phyloP scores from a whole-genome alignment of 1,140 invertebrate genomes.

The Amphibalanus amphitrite region DNA sequence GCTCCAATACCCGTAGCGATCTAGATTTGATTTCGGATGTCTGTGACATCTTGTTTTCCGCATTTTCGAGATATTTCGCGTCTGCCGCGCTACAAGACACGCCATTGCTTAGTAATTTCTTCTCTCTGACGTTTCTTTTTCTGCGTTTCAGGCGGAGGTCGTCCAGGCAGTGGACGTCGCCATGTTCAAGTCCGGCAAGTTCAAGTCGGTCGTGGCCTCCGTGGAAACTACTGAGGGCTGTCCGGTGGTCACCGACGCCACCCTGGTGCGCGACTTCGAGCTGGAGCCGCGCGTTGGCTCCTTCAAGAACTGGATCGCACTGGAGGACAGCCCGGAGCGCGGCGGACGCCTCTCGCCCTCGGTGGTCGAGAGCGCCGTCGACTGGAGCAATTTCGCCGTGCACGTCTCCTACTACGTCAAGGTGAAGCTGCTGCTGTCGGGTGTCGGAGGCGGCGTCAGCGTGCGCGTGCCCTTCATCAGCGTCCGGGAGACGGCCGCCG shows the following conservation, averaged over 20 bases:
- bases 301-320: conserved; percentile 63
- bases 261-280: conserved; percentile 40
- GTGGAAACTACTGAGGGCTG: conserved; percentile 58
- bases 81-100: no score
- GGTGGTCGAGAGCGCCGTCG: conserved; percentile 28
- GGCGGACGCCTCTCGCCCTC: conserved; percentile 47
- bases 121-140: no score
- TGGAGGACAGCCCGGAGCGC: conserved; percentile 55
- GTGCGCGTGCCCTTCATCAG: conserved; percentile 54
- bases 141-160: conserved; percentile 44
- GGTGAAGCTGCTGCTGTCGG: conserved; percentile 49
- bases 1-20: no score
- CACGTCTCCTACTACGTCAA: conserved; percentile 80
- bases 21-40: no score
- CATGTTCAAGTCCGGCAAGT: conserved; percentile 96
- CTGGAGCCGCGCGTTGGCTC: conserved; percentile 50
- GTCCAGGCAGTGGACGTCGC: conserved; percentile 95
- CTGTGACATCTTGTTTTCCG: no score
- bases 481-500: not conserved
- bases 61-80: no score
- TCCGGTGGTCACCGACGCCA: conserved; percentile 40
- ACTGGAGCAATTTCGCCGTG: conserved; percentile 69
- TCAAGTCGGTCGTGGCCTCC: conserved; percentile 79
- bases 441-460: conserved; percentile 57
- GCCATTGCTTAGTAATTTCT: no score